phyloP scores from a whole-genome alignment of 2,888 invertebrate genomes.

The Cerastoderma edule region DNA sequence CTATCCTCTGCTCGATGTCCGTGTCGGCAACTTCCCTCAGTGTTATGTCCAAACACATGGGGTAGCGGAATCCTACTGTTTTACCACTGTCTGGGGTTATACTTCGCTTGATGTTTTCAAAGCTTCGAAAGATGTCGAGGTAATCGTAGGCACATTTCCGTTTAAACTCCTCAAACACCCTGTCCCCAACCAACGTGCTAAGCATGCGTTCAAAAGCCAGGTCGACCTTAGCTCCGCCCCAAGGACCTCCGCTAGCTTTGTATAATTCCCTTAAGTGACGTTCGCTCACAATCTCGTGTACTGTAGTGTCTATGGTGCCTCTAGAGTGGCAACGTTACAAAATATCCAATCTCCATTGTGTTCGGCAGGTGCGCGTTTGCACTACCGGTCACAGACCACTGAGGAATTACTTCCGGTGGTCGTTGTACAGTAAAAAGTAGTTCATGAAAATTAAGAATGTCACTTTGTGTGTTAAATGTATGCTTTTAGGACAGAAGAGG shows the following conservation, averaged over 20 bases:
- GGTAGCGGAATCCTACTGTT: background rate
- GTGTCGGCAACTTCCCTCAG: background rate
- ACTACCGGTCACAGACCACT: no score
- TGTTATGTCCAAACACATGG: background rate
- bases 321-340: no score
- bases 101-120: slow-evolving; percentile 9
- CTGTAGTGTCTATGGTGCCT: slow-evolving; percentile 5
- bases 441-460: no score
- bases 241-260: slow-evolving; percentile 14
- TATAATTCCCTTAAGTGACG: background rate
- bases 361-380: no score
- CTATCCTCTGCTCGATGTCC: background rate
- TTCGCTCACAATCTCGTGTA: background rate
- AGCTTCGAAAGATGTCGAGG: slow-evolving; percentile 3
- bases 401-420: no score
- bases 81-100: background rate
- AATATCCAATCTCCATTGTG: no score
- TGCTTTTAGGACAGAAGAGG: no score
- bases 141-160: background rate
- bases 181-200: background rate
- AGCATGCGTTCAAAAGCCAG: background rate
- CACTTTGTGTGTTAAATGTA: no score
- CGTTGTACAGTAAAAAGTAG: no score
- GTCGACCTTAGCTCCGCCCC: slow-evolving; percentile 10
- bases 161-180: background rate